These are phyloP conservation scores for Euthynnus affinis DNA, from an alignment of 2,797 vertebrate species.

Conservation along the genomic window DNA sequence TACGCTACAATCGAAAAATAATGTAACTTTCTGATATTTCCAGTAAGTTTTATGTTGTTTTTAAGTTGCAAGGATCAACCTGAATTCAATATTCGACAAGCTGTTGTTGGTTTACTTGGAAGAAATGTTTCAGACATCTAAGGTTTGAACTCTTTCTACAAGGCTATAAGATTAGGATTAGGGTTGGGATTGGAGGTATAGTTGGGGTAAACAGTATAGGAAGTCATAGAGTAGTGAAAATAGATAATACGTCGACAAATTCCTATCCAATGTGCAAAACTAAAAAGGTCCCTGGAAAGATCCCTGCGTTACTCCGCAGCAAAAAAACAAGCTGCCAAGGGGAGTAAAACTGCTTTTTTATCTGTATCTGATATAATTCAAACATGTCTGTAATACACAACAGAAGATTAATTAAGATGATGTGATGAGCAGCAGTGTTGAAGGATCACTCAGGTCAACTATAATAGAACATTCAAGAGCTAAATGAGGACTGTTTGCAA, in stretches of 20 bases:
- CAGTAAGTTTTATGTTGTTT: not conserved
- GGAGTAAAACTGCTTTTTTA: not conserved
- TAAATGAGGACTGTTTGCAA: slow-evolving; percentile 42
- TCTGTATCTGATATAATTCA: not conserved
- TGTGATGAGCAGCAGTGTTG: not conserved
- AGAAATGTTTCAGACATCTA: not conserved
- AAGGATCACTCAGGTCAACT: slow-evolving; percentile 11
- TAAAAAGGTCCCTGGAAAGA: not conserved
- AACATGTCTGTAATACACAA: not conserved
- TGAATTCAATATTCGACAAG: not conserved
- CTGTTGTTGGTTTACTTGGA: not conserved
- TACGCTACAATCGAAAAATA: too few relatives aligned
- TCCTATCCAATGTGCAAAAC: slow-evolving; percentile 2
- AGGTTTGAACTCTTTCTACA: not conserved
- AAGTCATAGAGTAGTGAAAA: not conserved
- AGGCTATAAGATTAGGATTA: not conserved
- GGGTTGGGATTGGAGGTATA: not conserved
- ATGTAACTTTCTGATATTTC: not conserved
- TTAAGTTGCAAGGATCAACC: not conserved
- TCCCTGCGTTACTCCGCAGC: slow-evolving; percentile 22
- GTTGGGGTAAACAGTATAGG: not conserved
- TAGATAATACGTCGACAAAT: too few relatives aligned
- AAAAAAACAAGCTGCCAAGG: not conserved
- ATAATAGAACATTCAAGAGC: slow-evolving; percentile 48
- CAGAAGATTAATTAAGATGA: not conserved